Evolutionary conservation across 2,888 invertebrate species (phyloP), one percentile per base, ranked within the genome.

Genomic region (Harmothoe impar): DNA sequence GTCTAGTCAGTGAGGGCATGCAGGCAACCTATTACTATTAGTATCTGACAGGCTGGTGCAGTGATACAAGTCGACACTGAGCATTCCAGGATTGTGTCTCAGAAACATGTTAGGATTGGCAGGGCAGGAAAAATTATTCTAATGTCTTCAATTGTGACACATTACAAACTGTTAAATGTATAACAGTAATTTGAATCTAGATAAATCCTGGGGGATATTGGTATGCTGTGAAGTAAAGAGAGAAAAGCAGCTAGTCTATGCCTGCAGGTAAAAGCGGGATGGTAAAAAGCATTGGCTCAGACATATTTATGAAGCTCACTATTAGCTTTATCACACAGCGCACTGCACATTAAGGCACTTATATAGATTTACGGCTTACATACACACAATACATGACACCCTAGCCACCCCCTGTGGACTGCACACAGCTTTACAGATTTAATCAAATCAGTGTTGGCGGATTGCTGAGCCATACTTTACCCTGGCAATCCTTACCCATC

Each of bases 361-460:
- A 62, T 62, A n/a, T 5, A 62, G 62, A 62, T 62, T 62, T 62
- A 62, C 20, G 3, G 62, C 62, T n/a, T n/a, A 62, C 62, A 62
- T n/a, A 62, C 62, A 62, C 15, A 62, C n/a, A n/a, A 20, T n/a
- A n/a, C 54, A 52, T n/a, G 54, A 52, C 12, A 52, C 54, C 12
- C 12, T 17, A 52, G 54, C 54, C n/a, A n/a, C 17, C 54, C 54
- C 54, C 54, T 68, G 68, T n/a, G 72, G 17, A 29, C 25, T 72
- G 72, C 31, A 29, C 5, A 29, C 72, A 72, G 31, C 25, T 72
- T 72, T 29, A 72, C 72, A 72, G 72, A 72, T 72, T 72, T 72
- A 72, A 72, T 72, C 29, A 72, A 72, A 72, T 72, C 29, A 72
- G 62, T n/a, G 62, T 62, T n/a, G n/a, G 62, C 62, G 62, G 62